Conservation (phyloP, 2,797 vertebrate species). For the Eospalax fontanierii region DNA sequence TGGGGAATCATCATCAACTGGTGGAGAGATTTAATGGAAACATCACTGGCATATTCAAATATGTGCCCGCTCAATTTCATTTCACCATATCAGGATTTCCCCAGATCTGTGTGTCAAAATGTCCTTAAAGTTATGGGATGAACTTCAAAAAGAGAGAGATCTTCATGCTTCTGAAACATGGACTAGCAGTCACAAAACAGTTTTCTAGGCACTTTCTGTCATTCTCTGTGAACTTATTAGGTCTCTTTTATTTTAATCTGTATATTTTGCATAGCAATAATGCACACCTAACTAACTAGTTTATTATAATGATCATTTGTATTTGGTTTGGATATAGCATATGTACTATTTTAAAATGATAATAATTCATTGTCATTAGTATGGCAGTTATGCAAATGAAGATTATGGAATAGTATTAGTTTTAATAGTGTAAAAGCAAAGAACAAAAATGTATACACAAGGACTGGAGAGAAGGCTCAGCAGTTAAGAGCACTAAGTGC, state of each 20-base stretch:
- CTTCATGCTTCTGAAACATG: neutral
- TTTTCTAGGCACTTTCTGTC: neutral
- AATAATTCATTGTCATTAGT: neutral
- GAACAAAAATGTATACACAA: neutral
- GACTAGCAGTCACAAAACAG: neutral
- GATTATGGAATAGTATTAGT: neutral
- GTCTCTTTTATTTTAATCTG: neutral
- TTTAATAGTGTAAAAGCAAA: neutral
- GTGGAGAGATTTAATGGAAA: conserved; percentile 35
- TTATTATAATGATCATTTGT: neutral
- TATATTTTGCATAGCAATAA: neutral
- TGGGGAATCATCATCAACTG: conserved; percentile 56
- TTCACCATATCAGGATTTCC: conserved; percentile 58
- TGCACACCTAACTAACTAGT: neutral
- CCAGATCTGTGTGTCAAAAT: neutral
- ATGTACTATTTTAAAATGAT: neutral
- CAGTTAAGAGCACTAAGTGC: too few relatives aligned
- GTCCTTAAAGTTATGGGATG: conserved; percentile 45
- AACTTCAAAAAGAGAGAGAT: conserved; percentile 21
- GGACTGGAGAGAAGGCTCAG: too few relatives aligned
- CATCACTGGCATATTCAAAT: conserved; percentile 22
- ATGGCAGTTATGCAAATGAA: neutral
- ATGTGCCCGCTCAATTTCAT: conserved; percentile 16
- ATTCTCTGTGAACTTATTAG: neutral
- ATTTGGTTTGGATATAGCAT: neutral